phyloP scores from a whole-genome alignment of 2,797 vertebrate species.

The Pangasius macronema region DNA sequence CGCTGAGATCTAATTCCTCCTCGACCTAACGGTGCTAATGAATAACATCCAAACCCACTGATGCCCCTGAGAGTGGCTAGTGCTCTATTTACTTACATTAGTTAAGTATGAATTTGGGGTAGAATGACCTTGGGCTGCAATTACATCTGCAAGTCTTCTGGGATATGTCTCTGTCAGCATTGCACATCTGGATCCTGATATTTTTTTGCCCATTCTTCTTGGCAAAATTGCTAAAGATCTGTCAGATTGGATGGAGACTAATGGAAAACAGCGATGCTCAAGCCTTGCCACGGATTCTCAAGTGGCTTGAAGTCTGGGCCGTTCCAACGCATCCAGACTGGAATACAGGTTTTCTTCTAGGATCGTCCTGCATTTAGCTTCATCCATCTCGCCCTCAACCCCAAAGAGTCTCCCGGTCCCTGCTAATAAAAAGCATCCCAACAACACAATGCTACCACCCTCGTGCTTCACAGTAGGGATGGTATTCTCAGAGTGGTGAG shows the following conservation, averaged over 20 bases:
- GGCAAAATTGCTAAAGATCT: constrained; percentile 23
- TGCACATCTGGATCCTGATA: constrained; percentile 23
- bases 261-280: background rate
- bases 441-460: background rate
- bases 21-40: background rate
- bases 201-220: background rate
- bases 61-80: background rate
- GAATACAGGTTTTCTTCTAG: background rate
- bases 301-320: background rate
- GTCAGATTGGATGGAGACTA: background rate
- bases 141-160: constrained; percentile 2
- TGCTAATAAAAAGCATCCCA: background rate
- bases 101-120: background rate
- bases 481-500: background rate
- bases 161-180: background rate
- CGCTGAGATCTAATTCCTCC: background rate
- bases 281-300: background rate
- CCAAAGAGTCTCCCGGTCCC: background rate
- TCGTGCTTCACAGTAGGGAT: background rate
- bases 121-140: background rate
- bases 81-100: background rate
- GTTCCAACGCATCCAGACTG: background rate
- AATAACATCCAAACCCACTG: background rate
- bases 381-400: background rate
- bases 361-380: background rate